A percentile compares a stretch with the other conserved stretches of the same genome.
These are phyloP conservation scores for Desoria tigrina DNA, from an alignment of 2,888 invertebrate genomes.

Conservation along the genomic window DNA sequence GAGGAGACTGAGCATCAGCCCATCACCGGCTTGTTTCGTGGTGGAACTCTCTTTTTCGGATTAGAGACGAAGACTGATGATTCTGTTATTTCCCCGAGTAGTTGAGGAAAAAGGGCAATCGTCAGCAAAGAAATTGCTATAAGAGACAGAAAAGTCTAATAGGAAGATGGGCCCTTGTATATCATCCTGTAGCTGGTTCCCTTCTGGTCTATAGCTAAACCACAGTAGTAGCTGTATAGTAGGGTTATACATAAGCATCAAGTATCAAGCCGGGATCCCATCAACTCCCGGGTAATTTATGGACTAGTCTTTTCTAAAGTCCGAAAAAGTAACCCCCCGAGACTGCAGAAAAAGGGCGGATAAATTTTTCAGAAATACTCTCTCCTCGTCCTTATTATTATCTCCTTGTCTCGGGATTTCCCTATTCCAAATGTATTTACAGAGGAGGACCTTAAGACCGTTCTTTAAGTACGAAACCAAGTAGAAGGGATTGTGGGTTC, in stretches of 20 bases:
- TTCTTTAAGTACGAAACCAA: no score
- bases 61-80: constrained; percentile 48
- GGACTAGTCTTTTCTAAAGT: constrained; percentile 32
- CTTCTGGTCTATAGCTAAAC: no score
- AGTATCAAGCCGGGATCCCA: no score
- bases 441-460: no score
- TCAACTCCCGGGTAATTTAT: constrained; percentile 32
- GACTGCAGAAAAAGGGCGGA: background rate
- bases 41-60: background rate
- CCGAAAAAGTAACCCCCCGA: constrained; percentile 39
- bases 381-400: background rate
- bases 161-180: no score
- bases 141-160: constrained; percentile 38
- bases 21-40: constrained; percentile 8
- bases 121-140: constrained; percentile 52
- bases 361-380: no score
- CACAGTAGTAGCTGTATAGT: no score
- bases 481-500: no score
- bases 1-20: no score
- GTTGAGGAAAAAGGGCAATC: constrained; percentile 50
- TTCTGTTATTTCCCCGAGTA: constrained; percentile 43
- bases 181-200: no score
- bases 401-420: background rate
- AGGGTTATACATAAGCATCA: no score
- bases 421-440: no score